Percentiles rank a stretch among this genome's conserved stretches.
These are phyloP conservation scores for Enteromius treurensis DNA, from an alignment of 2,797 vertebrate genomes.

Conservation along the genomic window DNA sequence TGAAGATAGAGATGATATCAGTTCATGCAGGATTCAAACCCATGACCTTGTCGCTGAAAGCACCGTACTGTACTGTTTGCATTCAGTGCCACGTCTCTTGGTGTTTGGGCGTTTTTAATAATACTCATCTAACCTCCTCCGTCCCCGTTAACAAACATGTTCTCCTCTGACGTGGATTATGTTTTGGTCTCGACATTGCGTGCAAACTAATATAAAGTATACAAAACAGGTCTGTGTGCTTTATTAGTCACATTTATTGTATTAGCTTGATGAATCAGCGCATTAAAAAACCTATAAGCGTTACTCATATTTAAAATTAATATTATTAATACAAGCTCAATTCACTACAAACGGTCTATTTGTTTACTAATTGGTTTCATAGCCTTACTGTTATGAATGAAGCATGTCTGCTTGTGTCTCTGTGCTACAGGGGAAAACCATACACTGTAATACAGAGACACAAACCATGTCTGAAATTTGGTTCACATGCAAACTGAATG, in stretches of 20 bases:
- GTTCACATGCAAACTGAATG: conserved; percentile 8
- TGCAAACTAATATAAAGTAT: not conserved
- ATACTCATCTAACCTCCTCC: not conserved
- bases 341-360: not conserved
- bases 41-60: not conserved
- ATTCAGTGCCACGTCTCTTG: not conserved
- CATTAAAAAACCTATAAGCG: not conserved
- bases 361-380: not conserved
- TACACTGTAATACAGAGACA: not conserved
- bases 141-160: not conserved
- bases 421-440: not conserved
- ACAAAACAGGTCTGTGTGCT: not conserved
- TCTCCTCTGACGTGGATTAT: not conserved
- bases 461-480: not conserved
- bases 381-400: not conserved
- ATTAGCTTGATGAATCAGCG: not conserved
- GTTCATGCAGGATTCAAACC: not conserved
- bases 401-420: not conserved
- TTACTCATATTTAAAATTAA: not conserved
- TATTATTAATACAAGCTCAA: not conserved
- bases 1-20: no score
- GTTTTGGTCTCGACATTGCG: not conserved
- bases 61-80: not conserved
- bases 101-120: not conserved
- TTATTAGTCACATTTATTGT: not conserved